phyloP scores from a whole-genome alignment of 1,140 invertebrate genomes.

The Drosophila sp. region DNA sequence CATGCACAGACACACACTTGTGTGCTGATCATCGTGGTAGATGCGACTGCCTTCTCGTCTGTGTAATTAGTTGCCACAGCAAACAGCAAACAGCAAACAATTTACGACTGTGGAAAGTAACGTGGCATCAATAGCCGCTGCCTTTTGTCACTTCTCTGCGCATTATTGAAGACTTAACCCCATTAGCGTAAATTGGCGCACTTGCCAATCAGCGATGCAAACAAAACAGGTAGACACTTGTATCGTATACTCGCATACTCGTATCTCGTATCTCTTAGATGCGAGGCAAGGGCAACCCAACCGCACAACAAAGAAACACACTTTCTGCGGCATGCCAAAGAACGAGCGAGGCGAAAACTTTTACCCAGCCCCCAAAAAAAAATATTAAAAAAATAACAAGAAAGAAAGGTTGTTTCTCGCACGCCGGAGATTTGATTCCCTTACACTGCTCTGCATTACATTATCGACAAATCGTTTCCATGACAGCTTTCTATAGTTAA shows the following conservation, averaged over 20 bases:
- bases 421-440: too few species aligned
- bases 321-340: conserved; percentile 71
- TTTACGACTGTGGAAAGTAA: conserved; percentile 73
- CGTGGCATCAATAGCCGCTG: conserved; percentile 22
- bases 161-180: conserved; percentile 81
- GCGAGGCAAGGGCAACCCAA: conserved; percentile 56
- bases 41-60: conserved; percentile 15
- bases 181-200: conserved; percentile 81
- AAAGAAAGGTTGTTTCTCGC: conserved; percentile 7
- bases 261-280: too few species aligned
- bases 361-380: conserved; percentile 58
- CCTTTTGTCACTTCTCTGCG: conserved; percentile 60
- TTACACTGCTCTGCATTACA: too few species aligned
- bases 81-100: conserved; percentile 68
- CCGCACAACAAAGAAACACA: conserved; percentile 53
- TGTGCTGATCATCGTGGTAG: conserved; percentile 35
- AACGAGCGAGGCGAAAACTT: conserved; percentile 68
- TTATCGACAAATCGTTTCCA: too few species aligned
- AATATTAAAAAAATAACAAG: not conserved
- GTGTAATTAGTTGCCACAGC: conserved; percentile 69
- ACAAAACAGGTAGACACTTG: conserved; percentile 67
- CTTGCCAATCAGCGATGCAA: conserved; percentile 76
- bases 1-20: conserved; percentile 4
- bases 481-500: too few species aligned
- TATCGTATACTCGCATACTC: too few species aligned